Evolutionary conservation across 2,888 invertebrate species (phyloP).

Genomic region (Cloeon dipterum): DNA sequence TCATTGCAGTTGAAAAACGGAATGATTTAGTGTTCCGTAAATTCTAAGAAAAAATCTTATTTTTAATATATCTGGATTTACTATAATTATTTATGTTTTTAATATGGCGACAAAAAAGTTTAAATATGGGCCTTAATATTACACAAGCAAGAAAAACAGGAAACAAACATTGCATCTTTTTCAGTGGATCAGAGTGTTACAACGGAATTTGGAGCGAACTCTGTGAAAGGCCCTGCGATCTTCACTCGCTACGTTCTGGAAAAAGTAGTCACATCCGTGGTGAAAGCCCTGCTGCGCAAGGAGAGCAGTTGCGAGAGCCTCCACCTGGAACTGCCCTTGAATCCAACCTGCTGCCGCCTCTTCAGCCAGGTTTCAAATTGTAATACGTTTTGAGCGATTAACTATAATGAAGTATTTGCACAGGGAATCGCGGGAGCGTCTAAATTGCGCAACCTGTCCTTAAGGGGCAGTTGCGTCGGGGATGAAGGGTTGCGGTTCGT

Average conservation of each 20-base stretch:
- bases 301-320: constrained; percentile 35
- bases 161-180: too few species aligned
- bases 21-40: too few species aligned
- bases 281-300: constrained; percentile 31
- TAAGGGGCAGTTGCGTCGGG: constrained; percentile 41
- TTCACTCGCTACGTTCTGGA: constrained; percentile 45
- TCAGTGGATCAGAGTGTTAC: too few species aligned
- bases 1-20: too few species aligned
- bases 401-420: background rate
- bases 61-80: too few species aligned
- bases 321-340: constrained; percentile 44
- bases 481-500: constrained; percentile 48
- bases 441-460: constrained; percentile 38
- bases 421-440: constrained; percentile 35
- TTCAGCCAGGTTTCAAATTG: constrained; percentile 4
- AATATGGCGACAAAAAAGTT: too few species aligned
- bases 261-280: constrained; percentile 36
- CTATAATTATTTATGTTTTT: too few species aligned
- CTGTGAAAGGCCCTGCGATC: constrained; percentile 32
- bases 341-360: constrained; percentile 37
- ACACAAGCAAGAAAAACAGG: too few species aligned
- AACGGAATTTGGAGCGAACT: too few species aligned
- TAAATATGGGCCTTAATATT: too few species aligned
- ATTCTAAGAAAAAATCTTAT: too few species aligned
- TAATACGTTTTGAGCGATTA: background rate